Base-by-base conservation (phyloP, 2,888 invertebrate genomes). In the Amphimallon solstitiale region DNA sequence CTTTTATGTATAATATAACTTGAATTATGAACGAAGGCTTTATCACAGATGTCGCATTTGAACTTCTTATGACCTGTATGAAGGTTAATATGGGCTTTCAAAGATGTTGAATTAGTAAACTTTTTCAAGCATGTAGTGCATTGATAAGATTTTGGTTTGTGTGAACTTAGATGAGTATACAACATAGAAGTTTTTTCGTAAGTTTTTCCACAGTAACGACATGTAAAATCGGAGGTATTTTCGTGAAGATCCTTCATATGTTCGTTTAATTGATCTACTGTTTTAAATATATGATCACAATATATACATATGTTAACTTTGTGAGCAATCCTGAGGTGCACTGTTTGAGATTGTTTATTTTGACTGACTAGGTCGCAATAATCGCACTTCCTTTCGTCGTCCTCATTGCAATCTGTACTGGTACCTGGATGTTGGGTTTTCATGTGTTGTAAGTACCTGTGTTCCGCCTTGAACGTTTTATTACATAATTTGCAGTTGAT, bases 1-100 rank as follows among this genome's bases (percentile, higher is more conserved):
- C 67, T 40, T 66, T 69, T 52, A 29, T 69, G 69, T 40, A 67
- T 65, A 10, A 63, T 63, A n/a, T 48, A 17, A 21, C 67, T 69
- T 1, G 45, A 40, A 29, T 61, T 63, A n/a, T 67, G 63, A 9
- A 63, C 45, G 17, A 69, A 69, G 5, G 52, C n/a, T 14, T 63
- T 67, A 12, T 46, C 43, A 45, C 69, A 69, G 10, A 59, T 60
- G 10, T 59, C n/a, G 23, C 69, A 69, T 1, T n/a, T 19, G 29
- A 60, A 67, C 7, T 45, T 46, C 10, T 54, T 51, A 37, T 65
- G 66, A 3, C 54, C 37, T 1, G 63, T 67, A 43, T 69, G 69
- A 9, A 51, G 17, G 1, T 49, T 40, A 35, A 56, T 62, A 40
- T 69, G 69, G n/a, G 56, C 43, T 45, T 65, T 64, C 19, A 69